Evolutionary conservation across 2,888 invertebrate genomes (phyloP).

Genomic region (Pyrocoelia pectoralis): DNA sequence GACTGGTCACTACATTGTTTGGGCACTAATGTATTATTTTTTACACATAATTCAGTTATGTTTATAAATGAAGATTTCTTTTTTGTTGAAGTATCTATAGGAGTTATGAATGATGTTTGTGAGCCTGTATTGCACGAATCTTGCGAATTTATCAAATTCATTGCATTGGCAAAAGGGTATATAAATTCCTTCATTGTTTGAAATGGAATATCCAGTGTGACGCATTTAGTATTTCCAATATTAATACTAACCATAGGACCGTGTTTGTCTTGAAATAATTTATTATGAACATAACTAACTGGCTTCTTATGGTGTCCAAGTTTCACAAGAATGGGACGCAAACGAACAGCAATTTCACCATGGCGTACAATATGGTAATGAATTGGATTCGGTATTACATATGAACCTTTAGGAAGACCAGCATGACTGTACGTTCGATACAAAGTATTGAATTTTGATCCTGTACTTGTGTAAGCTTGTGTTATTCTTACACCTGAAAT

Average conservation of each 20-base stretch:
- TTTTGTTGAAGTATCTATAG: constrained; percentile 31
- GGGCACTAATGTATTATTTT: neutral
- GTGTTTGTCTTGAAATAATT: constrained; percentile 19
- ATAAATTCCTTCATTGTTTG: constrained; percentile 53
- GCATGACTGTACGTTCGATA: constrained; percentile 56
- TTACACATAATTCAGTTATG: constrained; percentile 10
- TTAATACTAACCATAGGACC: constrained; percentile 49
- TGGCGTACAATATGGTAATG: constrained; percentile 57
- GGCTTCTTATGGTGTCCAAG: constrained; percentile 29
- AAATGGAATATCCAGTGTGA: constrained; percentile 52
- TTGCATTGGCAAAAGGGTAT: constrained; percentile 52
- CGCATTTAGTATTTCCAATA: constrained; percentile 46
- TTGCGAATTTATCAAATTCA: constrained; percentile 45
- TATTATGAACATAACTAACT: constrained; percentile 19
- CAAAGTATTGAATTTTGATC: constrained; percentile 8
- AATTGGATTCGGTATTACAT: constrained; percentile 54
- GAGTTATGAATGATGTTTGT: constrained; percentile 48
- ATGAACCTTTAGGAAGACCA: constrained; percentile 58
- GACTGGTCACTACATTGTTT: neutral
- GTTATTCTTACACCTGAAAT: constrained; percentile 43
- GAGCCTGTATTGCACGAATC: constrained; percentile 42
- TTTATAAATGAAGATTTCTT: neutral
- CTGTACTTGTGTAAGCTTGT: constrained; percentile 25
- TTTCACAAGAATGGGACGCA: constrained; percentile 49
- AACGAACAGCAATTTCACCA: constrained; percentile 45